These are phyloP conservation scores for Drosophila tsacasi DNA, from an alignment of 1,140 invertebrate genomes.

Conservation along the genomic window DNA sequence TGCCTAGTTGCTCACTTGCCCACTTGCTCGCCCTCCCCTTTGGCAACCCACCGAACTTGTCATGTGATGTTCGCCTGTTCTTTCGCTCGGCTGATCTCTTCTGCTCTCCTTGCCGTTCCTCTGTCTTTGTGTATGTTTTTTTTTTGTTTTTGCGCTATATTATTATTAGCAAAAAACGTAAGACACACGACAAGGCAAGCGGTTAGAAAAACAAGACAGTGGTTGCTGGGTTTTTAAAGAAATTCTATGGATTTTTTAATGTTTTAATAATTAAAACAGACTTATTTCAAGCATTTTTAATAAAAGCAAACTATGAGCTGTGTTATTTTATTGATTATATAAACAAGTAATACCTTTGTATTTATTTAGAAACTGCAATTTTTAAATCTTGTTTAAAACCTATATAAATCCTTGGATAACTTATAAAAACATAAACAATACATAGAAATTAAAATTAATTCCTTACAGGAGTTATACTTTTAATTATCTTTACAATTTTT, in stretches of 20 bases:
- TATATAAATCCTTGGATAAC: background rate
- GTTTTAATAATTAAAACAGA: too few species aligned
- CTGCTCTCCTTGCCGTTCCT: conserved; percentile 18
- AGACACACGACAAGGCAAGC: conserved; percentile 53
- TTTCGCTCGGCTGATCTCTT: conserved; percentile 36
- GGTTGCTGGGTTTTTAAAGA: background rate
- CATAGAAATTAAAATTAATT: background rate
- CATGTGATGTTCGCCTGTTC: conserved; percentile 73
- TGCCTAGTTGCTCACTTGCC: background rate
- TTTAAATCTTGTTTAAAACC: background rate
- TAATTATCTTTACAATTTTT: background rate
- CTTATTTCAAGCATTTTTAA: background rate
- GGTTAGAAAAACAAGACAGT: conserved; percentile 19
- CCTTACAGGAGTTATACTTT: background rate
- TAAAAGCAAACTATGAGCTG: too few species aligned
- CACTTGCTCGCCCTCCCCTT: background rate
- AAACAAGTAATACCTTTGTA: too few species aligned
- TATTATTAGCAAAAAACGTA: conserved; percentile 56
- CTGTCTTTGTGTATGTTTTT: conserved; percentile 18
- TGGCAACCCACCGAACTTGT: conserved; percentile 54
- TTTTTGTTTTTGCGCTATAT: conserved; percentile 33
- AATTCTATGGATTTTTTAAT: background rate
- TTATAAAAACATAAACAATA: too few species aligned
- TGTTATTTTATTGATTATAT: too few species aligned
- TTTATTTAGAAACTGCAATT: background rate